Evolutionary conservation across 2,888 invertebrate species (phyloP).

Genomic region (Danaus chrysippus): DNA sequence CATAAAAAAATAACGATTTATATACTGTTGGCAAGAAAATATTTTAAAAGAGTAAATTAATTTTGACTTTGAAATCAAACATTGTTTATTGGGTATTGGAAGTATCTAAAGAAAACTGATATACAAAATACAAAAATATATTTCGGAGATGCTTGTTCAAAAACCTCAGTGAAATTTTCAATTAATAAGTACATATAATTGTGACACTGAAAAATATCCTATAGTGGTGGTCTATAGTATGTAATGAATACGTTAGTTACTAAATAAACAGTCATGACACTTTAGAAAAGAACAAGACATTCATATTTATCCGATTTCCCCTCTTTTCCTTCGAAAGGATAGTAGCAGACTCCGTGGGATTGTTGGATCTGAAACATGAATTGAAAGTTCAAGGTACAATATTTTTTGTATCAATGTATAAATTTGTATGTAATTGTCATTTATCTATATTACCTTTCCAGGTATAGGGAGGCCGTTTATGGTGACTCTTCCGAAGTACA

Average conservation of each 20-base stretch:
- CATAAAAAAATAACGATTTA: no score
- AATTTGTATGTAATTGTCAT: no score
- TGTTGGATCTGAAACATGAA: constrained; percentile 77
- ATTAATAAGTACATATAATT: no score
- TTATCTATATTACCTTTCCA: constrained; percentile 84
- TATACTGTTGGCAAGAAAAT: no score
- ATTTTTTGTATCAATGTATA: no score
- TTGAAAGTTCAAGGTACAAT: no score
- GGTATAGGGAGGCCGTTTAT: constrained; percentile 83
- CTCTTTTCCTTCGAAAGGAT: constrained; percentile 84
- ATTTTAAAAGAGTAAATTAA: no score
- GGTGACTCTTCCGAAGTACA: constrained; percentile 83
- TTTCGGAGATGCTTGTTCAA: not conserved
- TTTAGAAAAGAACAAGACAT: constrained; percentile 77
- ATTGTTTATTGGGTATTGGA: constrained; percentile 6
- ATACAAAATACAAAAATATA: constrained; percentile 10
- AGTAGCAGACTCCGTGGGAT: constrained; percentile 81
- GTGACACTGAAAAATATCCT: no score
- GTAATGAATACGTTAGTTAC: constrained; percentile 2
- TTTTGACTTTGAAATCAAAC: not conserved
- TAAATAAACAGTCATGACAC: constrained; percentile 27
- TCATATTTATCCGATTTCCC: constrained; percentile 82
- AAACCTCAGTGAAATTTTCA: no score
- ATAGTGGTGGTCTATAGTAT: no score
- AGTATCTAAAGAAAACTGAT: constrained; percentile 9